Base-by-base conservation (phyloP, 2,113 vertebrate genomes). In the Bubalus kerabau region DNA sequence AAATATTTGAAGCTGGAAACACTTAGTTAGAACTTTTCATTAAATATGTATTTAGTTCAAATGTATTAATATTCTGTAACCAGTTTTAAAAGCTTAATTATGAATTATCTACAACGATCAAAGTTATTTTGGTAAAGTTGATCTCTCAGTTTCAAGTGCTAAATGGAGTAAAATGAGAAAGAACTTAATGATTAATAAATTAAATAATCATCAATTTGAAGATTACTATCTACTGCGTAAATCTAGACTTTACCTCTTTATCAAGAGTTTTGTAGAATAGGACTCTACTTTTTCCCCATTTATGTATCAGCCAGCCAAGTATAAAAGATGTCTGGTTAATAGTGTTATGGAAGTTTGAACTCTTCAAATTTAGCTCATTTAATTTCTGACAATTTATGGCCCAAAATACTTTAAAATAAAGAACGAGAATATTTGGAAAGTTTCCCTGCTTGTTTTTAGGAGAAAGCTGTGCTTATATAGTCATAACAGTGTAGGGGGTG, bases 1-100 rank as follows among this genome's bases (percentile, higher is more conserved):
- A 97, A 98, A 97, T 95, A 96, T 95, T 95, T 98, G 87, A 97
- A 96, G 57, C 80, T 88, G n/a, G 97, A 97, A 98, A 91, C 32
- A 96, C 50, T 91, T 95, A 90, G 76, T 95, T 96, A 80, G 92
- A 87, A 91, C 84, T 93, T 98, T 97, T 97, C 93, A 98, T 98
- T 89, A 96, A 97, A 74, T 91, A 76, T 98, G 30, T 95, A 96
- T 60, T 87, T 96, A 84, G 92, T 81, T 91, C 1, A 93, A 97
- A 92, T 57, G 3, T 87, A 96, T 98, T 96, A 86, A 92, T 97
- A 97, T 97, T 93, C 90, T 84, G 10, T 89, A 98, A 92, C 30
- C 57, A 98, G 62, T 80, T 52, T 93, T 97, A 96, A 95, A 60
- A 95, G 96, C 94, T 95, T 98, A 98, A 98, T 98, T 98, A 95